Evolutionary conservation across 2,888 invertebrate species (phyloP).

Genomic region (Frankliniella intonsa): DNA sequence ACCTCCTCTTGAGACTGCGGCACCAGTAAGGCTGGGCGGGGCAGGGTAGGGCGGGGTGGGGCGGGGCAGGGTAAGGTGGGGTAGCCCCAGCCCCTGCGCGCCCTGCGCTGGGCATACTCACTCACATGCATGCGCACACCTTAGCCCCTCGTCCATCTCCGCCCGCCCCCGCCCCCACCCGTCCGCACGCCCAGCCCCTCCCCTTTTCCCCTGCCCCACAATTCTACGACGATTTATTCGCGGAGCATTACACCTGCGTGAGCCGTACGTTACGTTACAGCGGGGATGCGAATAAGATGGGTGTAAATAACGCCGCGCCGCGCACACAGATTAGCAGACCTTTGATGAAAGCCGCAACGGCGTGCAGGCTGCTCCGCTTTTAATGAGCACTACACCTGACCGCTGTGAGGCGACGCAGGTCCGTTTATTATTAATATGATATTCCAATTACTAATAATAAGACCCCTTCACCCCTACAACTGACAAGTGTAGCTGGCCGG

Average conservation of each 20-base stretch:
- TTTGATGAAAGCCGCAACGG: too few species aligned
- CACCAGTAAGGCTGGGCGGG: background rate
- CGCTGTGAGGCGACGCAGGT: too few species aligned
- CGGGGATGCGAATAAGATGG: conserved; percentile 19
- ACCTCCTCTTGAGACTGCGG: background rate
- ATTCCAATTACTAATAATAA: too few species aligned
- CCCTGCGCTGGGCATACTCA: background rate
- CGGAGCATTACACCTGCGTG: background rate
- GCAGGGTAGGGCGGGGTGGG: background rate
- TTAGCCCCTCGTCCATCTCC: background rate
- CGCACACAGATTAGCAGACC: too few species aligned
- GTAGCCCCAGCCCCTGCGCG: background rate
- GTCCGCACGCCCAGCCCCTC: background rate
- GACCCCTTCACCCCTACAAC: too few species aligned
- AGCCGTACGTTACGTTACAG: conserved; percentile 2
- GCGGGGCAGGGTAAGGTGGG: background rate
- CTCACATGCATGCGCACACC: background rate
- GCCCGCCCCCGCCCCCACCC: background rate
- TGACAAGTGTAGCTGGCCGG: too few species aligned
- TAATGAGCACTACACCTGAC: too few species aligned
- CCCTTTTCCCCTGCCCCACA: background rate
- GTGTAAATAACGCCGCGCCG: background rate
- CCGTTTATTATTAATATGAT: too few species aligned
- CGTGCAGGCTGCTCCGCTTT: too few species aligned
- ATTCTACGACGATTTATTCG: background rate